These are phyloP conservation scores for Alca torda DNA, from an alignment of 2,797 vertebrate genomes.

Conservation along the genomic window DNA sequence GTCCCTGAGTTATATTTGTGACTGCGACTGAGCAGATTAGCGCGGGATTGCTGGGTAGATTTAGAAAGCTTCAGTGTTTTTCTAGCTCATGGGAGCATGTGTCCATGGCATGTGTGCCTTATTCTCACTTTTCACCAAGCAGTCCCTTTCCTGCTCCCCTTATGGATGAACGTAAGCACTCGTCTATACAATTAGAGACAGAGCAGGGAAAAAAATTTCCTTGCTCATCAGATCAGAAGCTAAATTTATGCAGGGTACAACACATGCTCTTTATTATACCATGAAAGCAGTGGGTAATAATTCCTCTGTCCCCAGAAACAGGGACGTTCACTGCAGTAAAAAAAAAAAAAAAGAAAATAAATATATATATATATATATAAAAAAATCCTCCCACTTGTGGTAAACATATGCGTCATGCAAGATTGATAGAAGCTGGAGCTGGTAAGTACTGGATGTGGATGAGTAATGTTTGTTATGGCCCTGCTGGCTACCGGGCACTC, in stretches of 20 bases:
- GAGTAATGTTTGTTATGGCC: slow-evolving; percentile 45
- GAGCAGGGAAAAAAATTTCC: neutral
- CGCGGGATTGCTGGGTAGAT: neutral
- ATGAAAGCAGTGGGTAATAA: neutral
- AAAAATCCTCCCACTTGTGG: slow-evolving; percentile 31
- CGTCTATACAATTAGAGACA: neutral
- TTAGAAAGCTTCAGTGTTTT: neutral
- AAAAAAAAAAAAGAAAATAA: neutral
- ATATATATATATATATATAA: neutral
- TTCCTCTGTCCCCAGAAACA: slow-evolving; percentile 20
- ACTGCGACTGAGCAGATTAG: neutral
- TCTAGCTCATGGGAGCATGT: neutral
- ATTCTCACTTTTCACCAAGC: neutral
- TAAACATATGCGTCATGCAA: slow-evolving; percentile 36
- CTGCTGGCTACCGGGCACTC: neutral
- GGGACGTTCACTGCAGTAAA: slow-evolving; percentile 19
- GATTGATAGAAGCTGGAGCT: slow-evolving; percentile 37
- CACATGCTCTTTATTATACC: neutral
- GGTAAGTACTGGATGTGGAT: slow-evolving; percentile 13
- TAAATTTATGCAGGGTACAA: slow-evolving; percentile 18
- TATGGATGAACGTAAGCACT: neutral
- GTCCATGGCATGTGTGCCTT: neutral
- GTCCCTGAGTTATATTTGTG: slow-evolving; percentile 32
- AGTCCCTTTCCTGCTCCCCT: neutral
- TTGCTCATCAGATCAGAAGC: neutral